These are phyloP conservation scores for Alsophila aescularia DNA, from an alignment of 2,888 invertebrate genomes.

Conservation along the genomic window DNA sequence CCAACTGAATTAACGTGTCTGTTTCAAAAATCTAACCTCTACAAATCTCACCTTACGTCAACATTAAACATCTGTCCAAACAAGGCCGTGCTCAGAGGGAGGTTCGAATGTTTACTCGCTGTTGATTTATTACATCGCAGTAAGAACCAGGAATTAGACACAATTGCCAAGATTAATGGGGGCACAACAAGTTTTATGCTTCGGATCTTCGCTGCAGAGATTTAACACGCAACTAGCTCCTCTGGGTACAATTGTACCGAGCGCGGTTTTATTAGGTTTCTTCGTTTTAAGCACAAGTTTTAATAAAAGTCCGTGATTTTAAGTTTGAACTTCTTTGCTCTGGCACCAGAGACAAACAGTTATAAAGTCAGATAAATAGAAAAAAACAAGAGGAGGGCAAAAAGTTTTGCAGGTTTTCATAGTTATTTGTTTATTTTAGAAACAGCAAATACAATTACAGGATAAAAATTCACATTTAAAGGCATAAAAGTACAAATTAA, in stretches of 20 bases:
- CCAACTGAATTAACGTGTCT: too few relatives aligned
- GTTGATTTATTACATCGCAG: slow-evolving; percentile 70
- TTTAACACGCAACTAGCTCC: slow-evolving; percentile 39
- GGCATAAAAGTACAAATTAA: too few relatives aligned
- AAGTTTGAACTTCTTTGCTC: slow-evolving; percentile 2
- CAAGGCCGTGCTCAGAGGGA: slow-evolving; percentile 21
- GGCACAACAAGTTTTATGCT: slow-evolving; percentile 66
- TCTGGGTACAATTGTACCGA: slow-evolving; percentile 18
- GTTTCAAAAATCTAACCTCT: too few relatives aligned
- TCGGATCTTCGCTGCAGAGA: slow-evolving; percentile 49
- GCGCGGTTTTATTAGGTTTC: slow-evolving; percentile 10
- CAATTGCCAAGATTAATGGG: slow-evolving; percentile 75
- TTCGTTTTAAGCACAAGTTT: too few relatives aligned
- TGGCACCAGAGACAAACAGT: background rate
- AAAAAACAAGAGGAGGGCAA: background rate
- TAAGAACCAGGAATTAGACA: slow-evolving; percentile 70
- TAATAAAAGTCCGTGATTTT: too few relatives aligned
- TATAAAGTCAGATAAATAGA: background rate
- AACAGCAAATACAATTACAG: too few relatives aligned
- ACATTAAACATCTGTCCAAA: slow-evolving; percentile 37
- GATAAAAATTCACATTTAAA: too few relatives aligned
- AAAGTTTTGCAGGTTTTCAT: too few relatives aligned
- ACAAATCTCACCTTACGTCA: slow-evolving; percentile 31
- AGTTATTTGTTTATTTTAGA: too few relatives aligned
- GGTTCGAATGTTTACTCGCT: slow-evolving; percentile 48